Evolutionary conservation across 2,888 invertebrate genomes (phyloP).

Genomic region (Tetanocera ferruginea): DNA sequence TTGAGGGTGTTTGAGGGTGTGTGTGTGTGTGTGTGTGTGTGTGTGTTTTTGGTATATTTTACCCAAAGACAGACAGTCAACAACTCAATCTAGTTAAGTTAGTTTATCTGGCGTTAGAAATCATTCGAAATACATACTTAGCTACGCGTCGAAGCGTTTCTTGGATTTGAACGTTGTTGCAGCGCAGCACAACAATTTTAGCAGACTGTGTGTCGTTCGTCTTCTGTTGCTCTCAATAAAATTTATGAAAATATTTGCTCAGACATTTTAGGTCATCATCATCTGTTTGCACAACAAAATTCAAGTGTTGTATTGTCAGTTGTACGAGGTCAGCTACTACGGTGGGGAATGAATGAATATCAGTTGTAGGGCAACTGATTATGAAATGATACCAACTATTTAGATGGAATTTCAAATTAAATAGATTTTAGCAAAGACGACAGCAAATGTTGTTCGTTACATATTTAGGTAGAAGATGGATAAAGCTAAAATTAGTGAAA

Average conservation of each 20-base stretch:
- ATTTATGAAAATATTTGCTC: conserved; percentile 32
- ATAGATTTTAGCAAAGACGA: too few relatives aligned
- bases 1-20: too few relatives aligned
- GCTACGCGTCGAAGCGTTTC: not conserved
- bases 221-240: not conserved
- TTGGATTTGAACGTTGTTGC: not conserved
- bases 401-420: too few relatives aligned
- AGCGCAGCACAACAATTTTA: not conserved
- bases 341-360: too few relatives aligned
- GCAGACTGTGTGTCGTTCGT: not conserved
- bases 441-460: too few relatives aligned
- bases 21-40: too few relatives aligned
- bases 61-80: conserved; percentile 1
- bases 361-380: too few relatives aligned
- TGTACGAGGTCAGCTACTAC: too few relatives aligned
- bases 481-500: too few relatives aligned
- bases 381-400: too few relatives aligned
- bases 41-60: too few relatives aligned
- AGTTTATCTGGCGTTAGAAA: conserved; percentile 30
- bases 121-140: not conserved
- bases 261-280: conserved; percentile 34
- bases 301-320: not conserved
- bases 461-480: too few relatives aligned
- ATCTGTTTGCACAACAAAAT: not conserved
- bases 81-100: conserved; percentile 34